Evolutionary conservation across 2,797 vertebrate genomes (phyloP), one percentile per base, ranked within the genome.

Genomic region (Lepus oiostolus): DNA sequence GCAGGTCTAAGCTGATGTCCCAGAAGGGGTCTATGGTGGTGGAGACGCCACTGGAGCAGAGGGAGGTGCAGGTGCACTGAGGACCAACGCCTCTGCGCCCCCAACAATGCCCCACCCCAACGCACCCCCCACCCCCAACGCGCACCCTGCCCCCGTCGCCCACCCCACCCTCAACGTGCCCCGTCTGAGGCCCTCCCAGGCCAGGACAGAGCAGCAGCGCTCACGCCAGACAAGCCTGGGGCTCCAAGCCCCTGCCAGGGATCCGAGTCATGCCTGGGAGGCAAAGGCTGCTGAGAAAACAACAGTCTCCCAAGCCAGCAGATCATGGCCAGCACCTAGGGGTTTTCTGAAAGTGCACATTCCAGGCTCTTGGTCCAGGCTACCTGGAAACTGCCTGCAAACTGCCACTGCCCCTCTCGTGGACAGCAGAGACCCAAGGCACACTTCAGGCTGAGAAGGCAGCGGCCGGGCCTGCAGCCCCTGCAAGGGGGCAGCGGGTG

Each of bases 21-120:
- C 99, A 99, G 97, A 99, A 99, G 0, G 99, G 99, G 97, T 99
- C 99, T 99, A 99, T 99, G 67, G 99, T 99, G 7, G 99, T 99
- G 94, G 99, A 99, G 97, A 99, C 99, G 14, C 99, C 99, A 30
- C 99, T 99, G 54, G 0, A 67, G 32, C 28, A 62, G 81, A 76
- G 60, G 54, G 67, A 83, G 26, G 26, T 5, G 14, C 50, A 74
- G 13, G 19, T 26, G 68, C 1, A 0, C 14, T 42, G 32, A 94
- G 65, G 28, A 65, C 11, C 42, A 50, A 54, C 38, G n/a, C 26
- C 21, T 5, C 42, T 8, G 1, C 42, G 0, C 42, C 42, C 42
- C 42, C 42, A 47, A 47, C 42, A 47, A 8, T 47, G 42, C 54
- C 54, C 17, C 7, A 4, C 16, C 54, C 19, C 54, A 14, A 16